phyloP scores from a whole-genome alignment of 2,888 invertebrate genomes.

The Stenoptilia bipunctidactyla region DNA sequence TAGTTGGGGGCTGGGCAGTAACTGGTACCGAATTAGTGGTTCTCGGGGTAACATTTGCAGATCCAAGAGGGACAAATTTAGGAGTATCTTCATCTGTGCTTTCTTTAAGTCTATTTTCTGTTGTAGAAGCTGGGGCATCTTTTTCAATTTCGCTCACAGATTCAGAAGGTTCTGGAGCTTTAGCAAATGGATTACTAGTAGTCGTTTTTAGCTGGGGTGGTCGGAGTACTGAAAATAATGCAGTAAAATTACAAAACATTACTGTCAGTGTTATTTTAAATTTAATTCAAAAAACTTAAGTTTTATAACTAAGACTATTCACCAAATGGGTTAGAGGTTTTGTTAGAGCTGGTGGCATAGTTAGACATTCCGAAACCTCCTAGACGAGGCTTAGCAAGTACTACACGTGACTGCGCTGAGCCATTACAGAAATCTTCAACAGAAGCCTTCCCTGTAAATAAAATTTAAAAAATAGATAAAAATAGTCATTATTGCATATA shows the following conservation, averaged over 20 bases:
- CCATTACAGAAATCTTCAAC: slow-evolving; percentile 45
- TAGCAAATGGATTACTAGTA: slow-evolving; percentile 43
- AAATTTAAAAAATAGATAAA: too few species aligned
- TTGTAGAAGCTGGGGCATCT: slow-evolving; percentile 17
- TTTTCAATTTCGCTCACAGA: slow-evolving; percentile 26
- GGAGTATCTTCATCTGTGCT: slow-evolving; percentile 43
- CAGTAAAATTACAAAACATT: too few species aligned
- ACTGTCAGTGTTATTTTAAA: too few species aligned
- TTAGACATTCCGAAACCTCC: slow-evolving; percentile 52
- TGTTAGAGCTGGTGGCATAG: slow-evolving; percentile 46
- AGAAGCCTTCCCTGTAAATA: neutral
- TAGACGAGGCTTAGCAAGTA: slow-evolving; percentile 56
- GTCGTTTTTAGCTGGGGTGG: slow-evolving; percentile 54
- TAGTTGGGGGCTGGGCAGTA: slow-evolving; percentile 35
- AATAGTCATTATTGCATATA: too few species aligned
- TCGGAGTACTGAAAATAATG: slow-evolving; percentile 45
- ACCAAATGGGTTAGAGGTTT: slow-evolving; percentile 52
- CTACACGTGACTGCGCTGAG: slow-evolving; percentile 46
- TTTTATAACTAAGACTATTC: too few species aligned
- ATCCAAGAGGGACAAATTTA: slow-evolving; percentile 61
- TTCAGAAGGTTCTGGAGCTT: slow-evolving; percentile 28
- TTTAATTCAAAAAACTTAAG: too few species aligned
- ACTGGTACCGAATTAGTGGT: slow-evolving; percentile 65
- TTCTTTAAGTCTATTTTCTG: slow-evolving; percentile 37
- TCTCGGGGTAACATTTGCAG: slow-evolving; percentile 37